phyloP scores from a whole-genome alignment of 2,888 invertebrate species.

The Ceriagrion tenellum region DNA sequence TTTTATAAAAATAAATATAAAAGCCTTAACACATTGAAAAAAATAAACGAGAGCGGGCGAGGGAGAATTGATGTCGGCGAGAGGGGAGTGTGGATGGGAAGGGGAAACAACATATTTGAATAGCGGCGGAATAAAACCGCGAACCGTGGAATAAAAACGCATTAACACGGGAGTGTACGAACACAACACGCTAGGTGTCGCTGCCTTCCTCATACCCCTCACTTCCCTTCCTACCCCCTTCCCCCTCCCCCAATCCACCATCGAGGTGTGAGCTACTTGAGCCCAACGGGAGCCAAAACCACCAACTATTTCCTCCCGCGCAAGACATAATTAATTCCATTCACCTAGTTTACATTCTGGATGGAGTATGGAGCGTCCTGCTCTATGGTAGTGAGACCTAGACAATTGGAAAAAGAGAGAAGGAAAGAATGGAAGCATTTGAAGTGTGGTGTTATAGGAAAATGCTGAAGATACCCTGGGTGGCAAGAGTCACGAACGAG shows the following conservation, averaged over 20 bases:
- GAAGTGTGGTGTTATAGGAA: too few relatives aligned
- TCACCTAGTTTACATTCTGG: background rate
- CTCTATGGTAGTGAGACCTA: too few relatives aligned
- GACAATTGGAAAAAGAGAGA: too few relatives aligned
- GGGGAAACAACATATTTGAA: background rate
- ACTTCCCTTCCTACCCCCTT: background rate
- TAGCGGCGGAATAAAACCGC: background rate
- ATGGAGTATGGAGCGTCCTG: too few relatives aligned
- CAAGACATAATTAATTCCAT: background rate
- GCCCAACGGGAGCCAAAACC: background rate
- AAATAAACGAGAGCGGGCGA: background rate
- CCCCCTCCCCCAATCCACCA: background rate
- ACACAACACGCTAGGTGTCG: background rate
- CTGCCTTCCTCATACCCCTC: background rate
- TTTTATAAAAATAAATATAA: slow-evolving; percentile 1
- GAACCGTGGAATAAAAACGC: slow-evolving; percentile 27
- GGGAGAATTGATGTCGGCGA: background rate
- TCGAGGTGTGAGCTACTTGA: background rate
- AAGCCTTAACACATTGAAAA: slow-evolving; percentile 20
- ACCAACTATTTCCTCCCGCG: background rate
- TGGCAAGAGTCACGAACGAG: too few relatives aligned
- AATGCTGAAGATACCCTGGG: too few relatives aligned
- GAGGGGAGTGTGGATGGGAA: background rate
- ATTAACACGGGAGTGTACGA: background rate
- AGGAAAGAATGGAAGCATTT: too few relatives aligned